Conservation (phyloP, 2,797 vertebrate genomes). For the Liasis olivaceus region DNA sequence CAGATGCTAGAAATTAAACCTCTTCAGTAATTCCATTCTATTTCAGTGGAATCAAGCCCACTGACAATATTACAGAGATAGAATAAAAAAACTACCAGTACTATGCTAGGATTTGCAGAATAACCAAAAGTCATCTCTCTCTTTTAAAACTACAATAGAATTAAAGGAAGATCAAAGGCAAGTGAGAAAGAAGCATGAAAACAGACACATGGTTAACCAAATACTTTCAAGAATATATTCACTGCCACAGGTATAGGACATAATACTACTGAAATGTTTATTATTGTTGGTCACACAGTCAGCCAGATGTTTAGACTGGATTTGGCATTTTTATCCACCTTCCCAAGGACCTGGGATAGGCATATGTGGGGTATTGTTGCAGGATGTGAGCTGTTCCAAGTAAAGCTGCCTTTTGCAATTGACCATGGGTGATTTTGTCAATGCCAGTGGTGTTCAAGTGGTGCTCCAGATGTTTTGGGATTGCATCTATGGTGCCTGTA, state of each 20-base stretch:
- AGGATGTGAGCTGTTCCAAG: neutral
- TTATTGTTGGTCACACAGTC: too few species aligned
- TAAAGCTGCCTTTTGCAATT: neutral
- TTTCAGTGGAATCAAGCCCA: neutral
- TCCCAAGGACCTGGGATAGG: neutral
- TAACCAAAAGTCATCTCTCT: neutral
- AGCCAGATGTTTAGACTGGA: too few species aligned
- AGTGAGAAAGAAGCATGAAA: neutral
- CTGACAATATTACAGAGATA: conserved; percentile 3
- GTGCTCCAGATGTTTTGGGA: neutral
- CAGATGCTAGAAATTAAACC: neutral
- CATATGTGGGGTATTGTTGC: neutral
- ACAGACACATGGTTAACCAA: neutral
- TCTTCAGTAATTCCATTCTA: conserved; percentile 5
- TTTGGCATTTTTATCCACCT: too few species aligned
- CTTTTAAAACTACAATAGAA: neutral
- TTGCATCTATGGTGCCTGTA: neutral
- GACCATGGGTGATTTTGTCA: neutral
- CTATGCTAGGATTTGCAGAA: conserved; percentile 6
- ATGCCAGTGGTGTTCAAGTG: neutral
- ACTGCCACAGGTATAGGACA: neutral
- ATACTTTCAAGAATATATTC: neutral
- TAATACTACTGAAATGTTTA: too few species aligned
- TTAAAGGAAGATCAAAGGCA: neutral
- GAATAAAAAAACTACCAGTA: neutral